These are phyloP conservation scores for Nomada fabriciana DNA, from an alignment of 2,888 invertebrate species.

Conservation along the genomic window DNA sequence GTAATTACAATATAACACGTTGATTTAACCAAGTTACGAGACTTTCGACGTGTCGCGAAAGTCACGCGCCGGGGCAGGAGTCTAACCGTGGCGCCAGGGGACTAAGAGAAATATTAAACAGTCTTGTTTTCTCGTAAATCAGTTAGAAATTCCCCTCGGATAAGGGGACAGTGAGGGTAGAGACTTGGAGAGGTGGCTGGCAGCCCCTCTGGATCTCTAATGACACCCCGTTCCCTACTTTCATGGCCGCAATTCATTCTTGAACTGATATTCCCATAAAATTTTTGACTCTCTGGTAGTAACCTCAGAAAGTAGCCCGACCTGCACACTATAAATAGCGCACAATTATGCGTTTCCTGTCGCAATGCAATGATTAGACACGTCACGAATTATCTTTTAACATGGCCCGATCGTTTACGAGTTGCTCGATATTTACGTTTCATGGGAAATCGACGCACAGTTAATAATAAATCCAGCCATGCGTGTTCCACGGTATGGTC, in stretches of 20 bases:
- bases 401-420: neutral
- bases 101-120: constrained; percentile 83
- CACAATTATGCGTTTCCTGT: constrained; percentile 13
- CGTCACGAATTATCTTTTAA: neutral
- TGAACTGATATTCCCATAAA: constrained; percentile 64
- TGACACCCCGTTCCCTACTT: constrained; percentile 73
- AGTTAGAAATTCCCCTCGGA: constrained; percentile 81
- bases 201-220: constrained; percentile 78
- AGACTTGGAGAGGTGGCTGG: constrained; percentile 75
- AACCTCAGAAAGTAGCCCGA: neutral
- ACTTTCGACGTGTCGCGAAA: constrained; percentile 47
- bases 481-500: constrained; percentile 17
- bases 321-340: constrained; percentile 7
- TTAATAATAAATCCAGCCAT: constrained; percentile 53
- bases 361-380: neutral
- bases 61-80: constrained; percentile 71
- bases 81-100: constrained; percentile 80
- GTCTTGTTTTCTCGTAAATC: constrained; percentile 84
- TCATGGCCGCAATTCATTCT: constrained; percentile 71
- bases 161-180: constrained; percentile 75
- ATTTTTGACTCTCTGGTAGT: constrained; percentile 56
- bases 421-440: neutral
- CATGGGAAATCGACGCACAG: neutral
- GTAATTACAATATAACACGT: constrained; percentile 18
- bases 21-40: constrained; percentile 56